Conservation (phyloP, 2,113 vertebrate genomes). For the Ophiodon elongatus region DNA sequence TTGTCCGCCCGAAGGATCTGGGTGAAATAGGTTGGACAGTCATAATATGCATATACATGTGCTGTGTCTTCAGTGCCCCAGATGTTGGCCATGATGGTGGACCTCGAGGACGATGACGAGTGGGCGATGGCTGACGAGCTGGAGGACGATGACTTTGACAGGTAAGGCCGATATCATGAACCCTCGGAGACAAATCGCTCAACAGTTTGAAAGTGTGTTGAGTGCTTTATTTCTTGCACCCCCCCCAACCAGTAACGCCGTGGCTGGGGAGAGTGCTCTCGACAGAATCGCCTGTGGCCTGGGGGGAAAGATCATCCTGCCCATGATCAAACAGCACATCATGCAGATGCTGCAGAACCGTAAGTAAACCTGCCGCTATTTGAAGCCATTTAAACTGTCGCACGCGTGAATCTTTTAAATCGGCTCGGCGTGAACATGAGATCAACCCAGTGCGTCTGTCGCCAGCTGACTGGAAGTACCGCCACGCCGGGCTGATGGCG, state of each 20-base stretch:
- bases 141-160: conserved; percentile 98
- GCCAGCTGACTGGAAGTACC: conserved; percentile 97
- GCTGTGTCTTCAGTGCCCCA: conserved; percentile 89
- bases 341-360: conserved; percentile 99
- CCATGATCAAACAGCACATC: conserved; percentile 99
- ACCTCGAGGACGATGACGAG: conserved; percentile 97
- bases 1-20: no score
- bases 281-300: conserved; percentile 98
- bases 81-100: conserved; percentile 99
- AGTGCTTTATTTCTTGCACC: background rate
- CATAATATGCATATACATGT: background rate
- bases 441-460: background rate
- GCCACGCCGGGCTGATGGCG: conserved; percentile 97
- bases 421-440: background rate
- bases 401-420: background rate
- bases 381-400: background rate
- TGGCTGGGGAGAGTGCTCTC: conserved; percentile 96
- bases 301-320: conserved; percentile 96
- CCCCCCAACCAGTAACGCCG: conserved; percentile 88
- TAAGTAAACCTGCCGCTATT: conserved; percentile 79
- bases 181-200: background rate
- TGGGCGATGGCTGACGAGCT: conserved; percentile 97
- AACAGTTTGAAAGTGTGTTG: background rate
- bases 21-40: background rate
- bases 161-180: conserved; percentile 75